Conservation (phyloP, 2,888 invertebrate genomes). For the Bombylius major region DNA sequence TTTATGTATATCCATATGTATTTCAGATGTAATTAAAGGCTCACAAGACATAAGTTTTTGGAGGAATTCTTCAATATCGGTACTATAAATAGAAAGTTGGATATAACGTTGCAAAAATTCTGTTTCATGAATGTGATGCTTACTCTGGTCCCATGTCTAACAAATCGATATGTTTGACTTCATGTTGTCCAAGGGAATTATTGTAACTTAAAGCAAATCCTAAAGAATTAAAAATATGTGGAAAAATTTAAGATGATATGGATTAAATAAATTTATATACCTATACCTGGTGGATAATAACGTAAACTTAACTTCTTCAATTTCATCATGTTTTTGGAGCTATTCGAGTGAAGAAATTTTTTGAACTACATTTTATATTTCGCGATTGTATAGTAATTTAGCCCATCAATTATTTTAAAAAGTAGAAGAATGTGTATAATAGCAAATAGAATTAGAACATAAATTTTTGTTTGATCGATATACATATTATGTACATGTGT, state of each 20-base stretch:
- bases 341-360: too few species aligned
- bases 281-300: conserved; percentile 56
- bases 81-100: conserved; percentile 4
- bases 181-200: conserved; percentile 45
- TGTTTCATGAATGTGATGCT: conserved; percentile 19
- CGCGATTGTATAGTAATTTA: too few species aligned
- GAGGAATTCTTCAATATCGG: conserved; percentile 9
- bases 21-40: conserved; percentile 43
- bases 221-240: conserved; percentile 16
- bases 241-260: neutral
- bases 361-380: too few species aligned
- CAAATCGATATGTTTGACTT: conserved; percentile 49
- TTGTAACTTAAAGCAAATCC: conserved; percentile 50
- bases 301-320: conserved; percentile 54
- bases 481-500: too few species aligned
- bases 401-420: too few species aligned
- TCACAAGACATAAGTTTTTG: conserved; percentile 1
- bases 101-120: conserved; percentile 19
- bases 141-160: conserved; percentile 49
- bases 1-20: conserved; percentile 44
- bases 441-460: too few species aligned
- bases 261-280: conserved; percentile 27
- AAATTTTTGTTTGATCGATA: too few species aligned
- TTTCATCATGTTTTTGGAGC: conserved; percentile 39
- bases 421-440: too few species aligned